Percentiles rank a stretch among this genome's conserved stretches.
Evolutionary conservation across 2,797 vertebrate genomes (phyloP).

Genomic region (Scolopax rusticola): DNA sequence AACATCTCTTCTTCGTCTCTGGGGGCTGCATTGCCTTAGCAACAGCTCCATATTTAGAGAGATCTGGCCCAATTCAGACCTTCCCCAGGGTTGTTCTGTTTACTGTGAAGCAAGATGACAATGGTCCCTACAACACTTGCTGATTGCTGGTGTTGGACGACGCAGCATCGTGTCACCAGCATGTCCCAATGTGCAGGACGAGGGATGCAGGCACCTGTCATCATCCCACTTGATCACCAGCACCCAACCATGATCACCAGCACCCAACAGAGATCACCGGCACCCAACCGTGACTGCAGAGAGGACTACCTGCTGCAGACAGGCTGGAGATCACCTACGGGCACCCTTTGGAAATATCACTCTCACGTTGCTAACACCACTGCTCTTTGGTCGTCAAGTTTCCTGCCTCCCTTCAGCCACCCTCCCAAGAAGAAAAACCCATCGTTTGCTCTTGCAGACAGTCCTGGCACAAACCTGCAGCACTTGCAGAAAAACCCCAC

Average conservation of each 20-base stretch:
- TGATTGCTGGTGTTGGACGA: background rate
- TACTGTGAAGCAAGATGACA: accelerated
- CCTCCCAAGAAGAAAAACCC: background rate
- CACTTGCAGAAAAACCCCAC: background rate
- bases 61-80: background rate
- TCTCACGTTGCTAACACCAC: accelerated
- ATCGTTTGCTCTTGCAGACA: background rate
- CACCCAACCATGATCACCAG: background rate
- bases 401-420: background rate
- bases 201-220: background rate
- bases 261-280: background rate
- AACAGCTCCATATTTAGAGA: background rate
- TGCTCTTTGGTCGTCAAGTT: background rate
- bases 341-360: background rate
- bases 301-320: background rate
- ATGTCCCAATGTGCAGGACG: accelerated
- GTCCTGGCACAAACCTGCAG: background rate
- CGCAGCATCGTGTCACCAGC: accelerated
- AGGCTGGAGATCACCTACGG: background rate
- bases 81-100: background rate
- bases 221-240: background rate
- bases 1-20: background rate
- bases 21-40: background rate
- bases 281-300: accelerated
- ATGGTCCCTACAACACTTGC: background rate